Evolutionary conservation across 2,888 invertebrate species (phyloP), one percentile per base, ranked within the genome.

Genomic region (Pantelozetes paolii): DNA sequence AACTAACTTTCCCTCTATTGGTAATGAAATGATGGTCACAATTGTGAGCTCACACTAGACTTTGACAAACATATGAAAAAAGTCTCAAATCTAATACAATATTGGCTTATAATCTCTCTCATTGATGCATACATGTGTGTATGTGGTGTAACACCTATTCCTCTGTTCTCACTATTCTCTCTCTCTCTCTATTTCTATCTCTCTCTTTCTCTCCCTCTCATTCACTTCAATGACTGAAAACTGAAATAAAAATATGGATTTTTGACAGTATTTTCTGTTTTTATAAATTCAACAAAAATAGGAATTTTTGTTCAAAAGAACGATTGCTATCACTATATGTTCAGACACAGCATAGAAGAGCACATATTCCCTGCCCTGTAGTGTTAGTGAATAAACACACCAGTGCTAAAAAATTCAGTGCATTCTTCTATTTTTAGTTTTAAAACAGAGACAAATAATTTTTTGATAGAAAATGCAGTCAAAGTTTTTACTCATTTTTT

Each of bases 231-330:
- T 54, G n/a, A 54, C 23, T 54, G 13, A 32, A 62, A n/a, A n/a
- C n/a, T 18, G 30, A n/a, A 62, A 28, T 62, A 62, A 62, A 62
- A 62, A 62, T 62, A 62, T 62, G 62, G 62, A 62, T 62, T 62
- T 62, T 62, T 62, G 62, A 62, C 62, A 62, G 62, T 15, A 62
- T 57, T 54, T 62, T 62, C 62, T 62, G 62, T 62, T 62, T 54
- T 62, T 62, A 62, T 62, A 62, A 62, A 62, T 62, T 28, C 26
- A 62, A 26, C 18, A 26, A 62, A 62, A 62, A 62, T 62, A 62
- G 23, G 62, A 62, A 62, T 62, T 30, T 30, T 62, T 62, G 28
- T 62, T 6, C 62, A 18, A 20, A 62, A 62, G 30, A 62, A 32
- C 62, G 62, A 62, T 62, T 62, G 30, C 62, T 62, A 62, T 62